Percentiles rank a stretch among this genome's conserved stretches.
These are phyloP conservation scores for Lepisosteus oculatus DNA, from an alignment of 2,113 vertebrate species.

Conservation along the genomic window DNA sequence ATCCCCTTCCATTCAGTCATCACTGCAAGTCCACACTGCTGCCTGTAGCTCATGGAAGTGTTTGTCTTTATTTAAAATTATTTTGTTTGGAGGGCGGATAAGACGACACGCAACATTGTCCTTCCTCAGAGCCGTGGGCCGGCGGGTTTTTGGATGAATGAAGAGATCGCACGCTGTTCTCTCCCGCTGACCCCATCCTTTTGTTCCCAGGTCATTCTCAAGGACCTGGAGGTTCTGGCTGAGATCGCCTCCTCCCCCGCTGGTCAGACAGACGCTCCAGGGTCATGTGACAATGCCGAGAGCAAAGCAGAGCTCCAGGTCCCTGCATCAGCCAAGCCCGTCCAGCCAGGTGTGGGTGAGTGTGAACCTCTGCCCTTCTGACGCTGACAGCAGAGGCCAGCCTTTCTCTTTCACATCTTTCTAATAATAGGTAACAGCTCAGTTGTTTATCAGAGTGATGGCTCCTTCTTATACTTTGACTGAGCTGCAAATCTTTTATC, in stretches of 20 bases:
- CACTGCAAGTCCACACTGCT: no score
- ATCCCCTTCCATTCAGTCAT: no score
- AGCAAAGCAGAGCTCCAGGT: conserved; percentile 73
- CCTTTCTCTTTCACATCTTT: not conserved
- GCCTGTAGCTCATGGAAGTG: no score
- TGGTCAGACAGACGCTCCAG: conserved; percentile 74
- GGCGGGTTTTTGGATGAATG: not conserved
- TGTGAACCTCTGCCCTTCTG: conserved; percentile 33
- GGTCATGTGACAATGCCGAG: conserved; percentile 56
- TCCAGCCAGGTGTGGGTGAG: conserved; percentile 56
- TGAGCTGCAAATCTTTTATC: no score
- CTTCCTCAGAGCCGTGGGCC: no score
- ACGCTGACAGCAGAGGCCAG: not conserved
- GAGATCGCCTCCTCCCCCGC: conserved; percentile 97
- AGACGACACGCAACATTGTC: no score
- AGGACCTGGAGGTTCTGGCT: conserved; percentile 92
- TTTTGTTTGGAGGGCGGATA: no score
- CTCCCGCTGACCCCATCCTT: not conserved
- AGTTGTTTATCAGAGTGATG: no score
- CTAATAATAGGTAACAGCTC: no score
- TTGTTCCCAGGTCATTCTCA: conserved; percentile 81
- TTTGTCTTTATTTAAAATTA: no score
- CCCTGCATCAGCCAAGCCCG: conserved; percentile 52
- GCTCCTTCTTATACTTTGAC: no score
- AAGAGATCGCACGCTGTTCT: not conserved